These are phyloP conservation scores for Phoebastria nigripes DNA, from an alignment of 2,797 vertebrate species.

Conservation along the genomic window DNA sequence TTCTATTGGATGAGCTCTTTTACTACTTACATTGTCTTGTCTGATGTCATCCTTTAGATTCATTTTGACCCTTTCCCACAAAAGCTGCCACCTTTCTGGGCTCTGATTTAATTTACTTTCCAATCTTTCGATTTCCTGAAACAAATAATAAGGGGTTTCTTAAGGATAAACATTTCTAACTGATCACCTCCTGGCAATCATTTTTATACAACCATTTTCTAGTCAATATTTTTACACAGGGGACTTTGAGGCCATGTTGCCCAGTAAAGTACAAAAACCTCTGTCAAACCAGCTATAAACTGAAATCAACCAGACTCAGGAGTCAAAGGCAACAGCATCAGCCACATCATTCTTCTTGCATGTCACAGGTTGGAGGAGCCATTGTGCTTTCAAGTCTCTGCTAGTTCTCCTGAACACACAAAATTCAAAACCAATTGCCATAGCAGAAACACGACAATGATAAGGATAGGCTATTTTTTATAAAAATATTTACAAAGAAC, in stretches of 20 bases:
- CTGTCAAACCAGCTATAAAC: background rate
- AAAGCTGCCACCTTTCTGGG: slow-evolving; percentile 88
- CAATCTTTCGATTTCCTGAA: slow-evolving; percentile 92
- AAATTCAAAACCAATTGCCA: background rate
- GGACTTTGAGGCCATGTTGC: background rate
- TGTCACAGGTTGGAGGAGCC: background rate
- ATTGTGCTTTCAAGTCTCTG: background rate
- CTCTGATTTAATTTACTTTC: slow-evolving; percentile 87
- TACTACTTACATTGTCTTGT: slow-evolving; percentile 84
- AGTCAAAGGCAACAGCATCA: background rate
- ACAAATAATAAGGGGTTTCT: slow-evolving; percentile 23
- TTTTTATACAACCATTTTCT: background rate
- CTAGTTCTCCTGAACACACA: background rate
- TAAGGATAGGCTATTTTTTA: slow-evolving; percentile 29
- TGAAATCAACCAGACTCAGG: background rate
- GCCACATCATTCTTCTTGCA: background rate
- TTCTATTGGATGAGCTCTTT: background rate
- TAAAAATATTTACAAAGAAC: slow-evolving; percentile 30
- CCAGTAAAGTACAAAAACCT: background rate
- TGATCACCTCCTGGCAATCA: background rate
- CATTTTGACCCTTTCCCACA: slow-evolving; percentile 85
- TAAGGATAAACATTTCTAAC: background rate
- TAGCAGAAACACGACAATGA: background rate
- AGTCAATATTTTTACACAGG: background rate
- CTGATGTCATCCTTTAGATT: slow-evolving; percentile 89